Evolutionary conservation across 2,888 invertebrate genomes (phyloP).

Genomic region (Trachelus stipa): DNA sequence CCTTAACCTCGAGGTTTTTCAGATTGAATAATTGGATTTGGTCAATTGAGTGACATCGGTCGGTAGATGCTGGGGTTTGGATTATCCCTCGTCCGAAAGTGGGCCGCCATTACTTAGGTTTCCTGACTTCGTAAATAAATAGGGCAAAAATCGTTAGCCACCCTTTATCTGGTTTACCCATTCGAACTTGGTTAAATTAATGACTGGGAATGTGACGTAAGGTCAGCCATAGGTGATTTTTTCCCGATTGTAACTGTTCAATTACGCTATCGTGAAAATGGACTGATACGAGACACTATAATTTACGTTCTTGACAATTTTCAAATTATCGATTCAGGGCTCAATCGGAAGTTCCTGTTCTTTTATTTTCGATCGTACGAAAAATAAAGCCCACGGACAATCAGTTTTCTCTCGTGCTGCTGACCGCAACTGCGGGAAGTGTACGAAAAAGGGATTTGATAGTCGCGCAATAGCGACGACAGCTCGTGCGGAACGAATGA

Average conservation of each 20-base stretch:
- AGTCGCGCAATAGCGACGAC: not conserved
- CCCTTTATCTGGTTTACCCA: not conserved
- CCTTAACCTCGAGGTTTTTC: conserved; percentile 4
- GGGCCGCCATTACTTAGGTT: not conserved
- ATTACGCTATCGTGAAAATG: not conserved
- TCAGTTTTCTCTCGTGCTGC: not conserved
- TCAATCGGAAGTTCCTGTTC: not conserved
- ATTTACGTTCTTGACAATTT: not conserved
- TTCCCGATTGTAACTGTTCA: not conserved
- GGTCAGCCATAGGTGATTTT: not conserved
- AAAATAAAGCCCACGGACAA: not conserved
- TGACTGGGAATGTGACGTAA: not conserved
- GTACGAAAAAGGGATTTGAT: not conserved
- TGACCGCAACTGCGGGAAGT: not conserved
- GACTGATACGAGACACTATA: not conserved
- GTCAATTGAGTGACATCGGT: conserved; percentile 5
- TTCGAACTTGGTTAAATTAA: not conserved
- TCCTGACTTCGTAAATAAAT: not conserved
- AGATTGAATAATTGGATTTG: conserved; percentile 4
- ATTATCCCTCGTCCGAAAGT: conserved; percentile 5
- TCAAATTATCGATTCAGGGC: not conserved
- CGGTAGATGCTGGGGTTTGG: not conserved
- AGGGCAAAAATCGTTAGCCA: not conserved
- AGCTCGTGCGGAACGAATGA: conserved; percentile 8
- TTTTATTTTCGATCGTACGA: not conserved